These are phyloP conservation scores for Apamea sordens DNA, from an alignment of 2,888 invertebrate genomes.

Conservation along the genomic window DNA sequence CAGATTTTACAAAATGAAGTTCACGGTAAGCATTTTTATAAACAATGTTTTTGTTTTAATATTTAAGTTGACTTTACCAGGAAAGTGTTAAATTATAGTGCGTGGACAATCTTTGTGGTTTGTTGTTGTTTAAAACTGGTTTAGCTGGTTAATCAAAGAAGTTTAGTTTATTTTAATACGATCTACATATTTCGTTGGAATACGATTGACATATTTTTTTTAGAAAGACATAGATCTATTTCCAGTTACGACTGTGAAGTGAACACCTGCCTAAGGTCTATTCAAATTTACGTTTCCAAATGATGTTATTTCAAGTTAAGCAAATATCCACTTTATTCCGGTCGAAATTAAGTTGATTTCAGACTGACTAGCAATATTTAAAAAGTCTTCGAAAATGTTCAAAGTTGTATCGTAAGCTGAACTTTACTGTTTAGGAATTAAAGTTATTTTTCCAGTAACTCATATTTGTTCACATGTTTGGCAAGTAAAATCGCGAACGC, in stretches of 20 bases:
- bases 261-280: background rate
- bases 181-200: background rate
- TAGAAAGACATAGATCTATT: background rate
- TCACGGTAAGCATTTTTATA: conserved; percentile 25
- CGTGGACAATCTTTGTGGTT: background rate
- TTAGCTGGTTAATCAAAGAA: conserved; percentile 34
- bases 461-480: too few species aligned
- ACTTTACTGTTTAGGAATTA: too few species aligned
- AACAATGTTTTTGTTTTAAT: background rate
- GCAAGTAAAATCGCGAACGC: too few species aligned
- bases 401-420: too few species aligned
- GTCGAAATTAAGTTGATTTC: too few species aligned
- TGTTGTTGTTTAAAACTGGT: conserved; percentile 39
- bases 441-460: too few species aligned
- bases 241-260: background rate
- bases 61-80: background rate
- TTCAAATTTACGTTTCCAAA: too few species aligned
- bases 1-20: conserved; percentile 31
- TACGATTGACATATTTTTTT: background rate
- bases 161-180: conserved; percentile 38
- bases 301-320: too few species aligned
- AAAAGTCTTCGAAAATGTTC: too few species aligned
- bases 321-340: too few species aligned
- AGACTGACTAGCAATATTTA: too few species aligned
- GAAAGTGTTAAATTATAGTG: background rate